Conservation (phyloP, 2,797 vertebrate species). For the Gambelia wislizenii region DNA sequence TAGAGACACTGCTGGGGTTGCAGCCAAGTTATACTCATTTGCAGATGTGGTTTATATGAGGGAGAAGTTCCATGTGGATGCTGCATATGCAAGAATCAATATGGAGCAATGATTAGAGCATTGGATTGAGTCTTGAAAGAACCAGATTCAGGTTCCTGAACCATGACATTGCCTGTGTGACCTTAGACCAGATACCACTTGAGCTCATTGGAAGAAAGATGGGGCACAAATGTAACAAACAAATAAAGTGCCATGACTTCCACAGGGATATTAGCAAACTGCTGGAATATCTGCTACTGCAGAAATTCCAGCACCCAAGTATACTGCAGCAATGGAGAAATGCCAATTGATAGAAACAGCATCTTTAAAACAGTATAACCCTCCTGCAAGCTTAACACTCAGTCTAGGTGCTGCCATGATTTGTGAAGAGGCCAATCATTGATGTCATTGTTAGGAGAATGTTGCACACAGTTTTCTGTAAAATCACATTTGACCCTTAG, state of each 20-base stretch:
- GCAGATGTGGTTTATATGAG: not conserved
- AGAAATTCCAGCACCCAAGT: not conserved
- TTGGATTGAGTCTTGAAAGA: too few species aligned
- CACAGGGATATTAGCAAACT: not conserved
- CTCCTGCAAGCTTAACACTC: not conserved
- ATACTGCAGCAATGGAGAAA: not conserved
- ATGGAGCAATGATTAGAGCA: too few species aligned
- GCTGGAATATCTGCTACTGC: not conserved
- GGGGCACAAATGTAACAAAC: too few species aligned
- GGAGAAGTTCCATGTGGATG: not conserved
- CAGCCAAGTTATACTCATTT: not conserved
- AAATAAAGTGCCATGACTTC: not conserved
- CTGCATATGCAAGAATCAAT: not conserved
- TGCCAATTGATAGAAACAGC: not conserved
- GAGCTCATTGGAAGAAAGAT: too few species aligned
- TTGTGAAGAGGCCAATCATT: not conserved
- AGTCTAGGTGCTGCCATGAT: not conserved
- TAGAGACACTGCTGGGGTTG: not conserved
- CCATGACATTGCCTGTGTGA: too few species aligned
- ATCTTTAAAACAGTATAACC: not conserved
- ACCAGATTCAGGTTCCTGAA: too few species aligned
- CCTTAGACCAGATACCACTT: not conserved
- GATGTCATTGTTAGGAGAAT: conserved; percentile 10
- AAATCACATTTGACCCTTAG: not conserved
- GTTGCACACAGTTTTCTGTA: not conserved